Evolutionary conservation across 2,888 invertebrate species (phyloP), one percentile per base, ranked within the genome.

Genomic region (Phalera bucephala): DNA sequence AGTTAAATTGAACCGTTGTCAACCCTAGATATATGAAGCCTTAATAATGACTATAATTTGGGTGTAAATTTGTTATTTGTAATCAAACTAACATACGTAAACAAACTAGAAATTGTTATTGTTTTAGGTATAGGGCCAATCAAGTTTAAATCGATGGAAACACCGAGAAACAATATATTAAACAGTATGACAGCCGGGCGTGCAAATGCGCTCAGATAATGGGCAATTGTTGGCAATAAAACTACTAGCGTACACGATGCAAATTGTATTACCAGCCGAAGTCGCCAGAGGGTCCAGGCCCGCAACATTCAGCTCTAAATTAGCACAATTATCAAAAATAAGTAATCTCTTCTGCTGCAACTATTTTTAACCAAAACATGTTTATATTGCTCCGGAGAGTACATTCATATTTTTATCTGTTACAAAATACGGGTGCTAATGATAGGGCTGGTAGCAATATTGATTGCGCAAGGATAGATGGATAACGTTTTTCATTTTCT

Each of bases 151-250:
- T 19, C 10, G 6, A 9, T 45, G 31, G 47, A 56, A 61, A 47
- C 44, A 45, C 42, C 34, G 33, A 60, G 59, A 57, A 68, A 69
- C 72, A 62, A 69, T 75, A 77, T 70, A 73, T 79, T 67, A 72
- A 57, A 56, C 48, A 48, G 60, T 65, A 58, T 75, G 74, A 77
- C 72, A 55, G 66, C 53, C 64, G 58, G 68, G 65, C 71, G 76
- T 70, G 72, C 74, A 76, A 76, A 75, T 74, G 70, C 70, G 57
- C 64, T 52, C 51, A 57, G 72, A 76, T 79, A 79, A 80, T 74
- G 57, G 73, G 38, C 74, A 75, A 78, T 78, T 77, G 74, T 75
- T 69, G 68, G 74, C 65, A 75, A 78, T 80, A 78, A 79, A 79
- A 79, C 74, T 72, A 73, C 72, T 61, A 68, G 64, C 45, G 73